Evolutionary conservation across 2,113 vertebrate species (phyloP).

Genomic region (Festucalex cinctus): DNA sequence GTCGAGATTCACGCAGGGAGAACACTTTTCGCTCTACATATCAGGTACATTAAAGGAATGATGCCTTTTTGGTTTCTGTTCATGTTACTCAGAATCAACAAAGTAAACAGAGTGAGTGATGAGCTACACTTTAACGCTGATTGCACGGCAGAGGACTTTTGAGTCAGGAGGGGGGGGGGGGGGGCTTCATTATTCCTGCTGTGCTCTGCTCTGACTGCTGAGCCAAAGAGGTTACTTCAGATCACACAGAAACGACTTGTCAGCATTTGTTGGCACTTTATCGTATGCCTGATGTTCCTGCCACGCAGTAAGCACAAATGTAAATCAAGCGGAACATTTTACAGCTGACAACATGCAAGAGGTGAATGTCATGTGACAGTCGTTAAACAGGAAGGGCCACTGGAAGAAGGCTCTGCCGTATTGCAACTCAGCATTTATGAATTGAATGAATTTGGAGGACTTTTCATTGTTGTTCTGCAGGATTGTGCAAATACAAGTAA

Average conservation of each 20-base stretch:
- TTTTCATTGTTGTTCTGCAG: neutral
- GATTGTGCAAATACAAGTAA: neutral
- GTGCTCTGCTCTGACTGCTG: conserved; percentile 32
- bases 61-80: conserved; percentile 23
- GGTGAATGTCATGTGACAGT: conserved; percentile 25
- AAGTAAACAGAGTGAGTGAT: conserved; percentile 13
- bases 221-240: conserved; percentile 54
- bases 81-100: conserved; percentile 13
- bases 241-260: conserved; percentile 43
- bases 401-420: neutral
- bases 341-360: conserved; percentile 19
- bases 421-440: neutral
- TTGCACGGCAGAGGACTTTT: conserved; percentile 11
- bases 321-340: conserved; percentile 35
- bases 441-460: neutral
- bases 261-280: conserved; percentile 36
- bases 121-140: conserved; percentile 25
- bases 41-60: conserved; percentile 8
- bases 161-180: conserved; percentile 24
- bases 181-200: conserved; percentile 25
- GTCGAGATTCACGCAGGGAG: neutral
- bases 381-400: conserved; percentile 1
- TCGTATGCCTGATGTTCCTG: conserved; percentile 14
- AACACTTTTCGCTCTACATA: neutral
- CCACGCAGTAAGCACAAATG: conserved; percentile 19